Evolutionary conservation across 1,140 invertebrate species (phyloP), one percentile per base, ranked within the genome.

Genomic region (Orchesella cincta): DNA sequence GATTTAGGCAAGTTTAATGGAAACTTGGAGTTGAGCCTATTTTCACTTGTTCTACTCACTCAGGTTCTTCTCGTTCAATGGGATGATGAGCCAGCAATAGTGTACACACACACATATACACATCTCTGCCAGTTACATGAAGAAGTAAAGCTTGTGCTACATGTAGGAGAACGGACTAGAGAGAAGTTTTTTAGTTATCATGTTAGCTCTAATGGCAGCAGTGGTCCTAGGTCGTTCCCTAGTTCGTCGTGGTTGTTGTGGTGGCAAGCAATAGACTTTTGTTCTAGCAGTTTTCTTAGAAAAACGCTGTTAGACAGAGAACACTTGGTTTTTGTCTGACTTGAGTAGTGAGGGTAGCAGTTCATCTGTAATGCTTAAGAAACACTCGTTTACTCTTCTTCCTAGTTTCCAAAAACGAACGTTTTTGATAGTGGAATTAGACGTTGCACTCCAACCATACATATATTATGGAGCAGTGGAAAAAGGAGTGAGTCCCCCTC

Each of bases 1-100:
- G 77, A 78, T 76, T 78, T 78, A 76, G 74, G n/a, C 64, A 35
- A 54, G 74, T 52, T 78, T 76, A 78, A 75, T 78, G 67, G 57
- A 75, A 78, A 76, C 8, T 57, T 57, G 52, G 52, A 57, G 52
- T 57, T 57, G 52, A 57, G 52, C 52, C 52, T 57, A 57, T 57
- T 57, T 57, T 57, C 52, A 57, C 23, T 57, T 57, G 52, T 26
- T 18, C 5, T 57, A 23, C 23, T 57, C 18, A 18, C 39, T 46
- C 39, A 46, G 39, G 39, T 46, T 46, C n/a, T 46, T 46, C 39
- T 18, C 39, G 18, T 46, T 46, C 39, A 8, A 46, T 46, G 5
- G 18, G 39, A 46, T 46, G 39, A 46, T 46, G 39, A 46, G 18
- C 5, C 39, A 46, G 39, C 39, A 46, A 18, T 18, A 46, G 39